Base-by-base conservation (phyloP, 2,113 vertebrate species). In the Galbula dea region DNA sequence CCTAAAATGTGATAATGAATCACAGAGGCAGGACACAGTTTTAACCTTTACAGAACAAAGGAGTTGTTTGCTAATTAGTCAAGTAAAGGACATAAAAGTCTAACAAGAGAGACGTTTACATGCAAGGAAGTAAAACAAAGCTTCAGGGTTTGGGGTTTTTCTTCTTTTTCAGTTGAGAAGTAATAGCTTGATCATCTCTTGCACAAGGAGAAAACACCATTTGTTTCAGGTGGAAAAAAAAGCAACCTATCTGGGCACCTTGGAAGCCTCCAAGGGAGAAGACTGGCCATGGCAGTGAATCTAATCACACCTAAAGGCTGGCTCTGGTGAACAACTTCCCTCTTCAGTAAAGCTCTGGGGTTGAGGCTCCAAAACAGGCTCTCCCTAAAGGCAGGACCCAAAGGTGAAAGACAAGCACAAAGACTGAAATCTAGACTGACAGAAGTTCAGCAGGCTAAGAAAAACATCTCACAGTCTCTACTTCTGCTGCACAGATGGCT, bases 1-100 rank as follows among this genome's bases (percentile, higher is more conserved):
- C 61, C 87, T 89, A 68, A 95, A 95, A 81, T 76, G 87, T 49
- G 78, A 78, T 91, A 94, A 95, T 95, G 94, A 95, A 96, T 95
- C 89, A 95, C 80, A 72, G 78, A 5, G n/a, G 92, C 94, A 95
- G 87, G n/a, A 84, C 16, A 80, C 73, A 36, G 74, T 46, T 96
- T 84, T 87, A 92, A 95, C 89, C 89, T 90, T 86, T 81, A 75
- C 66, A 63, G 61, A 90, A 81, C 63, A 74, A 73, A 65, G 57
- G 69, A 91, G 66, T 20, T 81, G 77, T 57, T 48, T 30, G 4
- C 81, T 74, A 90, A 68, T 69, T 39, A 61, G 67, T 66, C 58
- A 79, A 73, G 65, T 26, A 55, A 62, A 92, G 48, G 77, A 93
- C 88, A 58, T 27, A 58, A 82, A 21, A 86, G 51, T 46, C 83